A percentile compares a stretch with the other conserved stretches of the same genome.
These are phyloP conservation scores for Drosophila orena DNA, from an alignment of 1,140 invertebrate species.

Conservation along the genomic window DNA sequence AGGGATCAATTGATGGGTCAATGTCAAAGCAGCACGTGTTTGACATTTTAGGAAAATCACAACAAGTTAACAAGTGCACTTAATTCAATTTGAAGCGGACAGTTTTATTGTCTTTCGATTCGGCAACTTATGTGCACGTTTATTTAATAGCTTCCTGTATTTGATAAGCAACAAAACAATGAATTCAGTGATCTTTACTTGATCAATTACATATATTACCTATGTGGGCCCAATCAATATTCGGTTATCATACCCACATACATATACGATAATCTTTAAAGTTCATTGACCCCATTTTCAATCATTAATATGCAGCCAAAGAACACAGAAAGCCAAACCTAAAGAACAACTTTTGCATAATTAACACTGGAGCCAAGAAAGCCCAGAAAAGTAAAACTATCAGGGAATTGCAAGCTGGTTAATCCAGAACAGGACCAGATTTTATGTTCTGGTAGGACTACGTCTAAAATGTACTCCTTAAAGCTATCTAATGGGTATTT, in stretches of 20 bases:
- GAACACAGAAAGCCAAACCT: conserved; percentile 19
- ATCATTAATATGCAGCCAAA: conserved; percentile 11
- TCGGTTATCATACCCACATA: not conserved
- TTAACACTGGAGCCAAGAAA: conserved; percentile 18
- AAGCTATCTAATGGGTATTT: too few species aligned
- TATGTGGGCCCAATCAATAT: conserved; percentile 4
- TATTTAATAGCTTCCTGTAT: not conserved
- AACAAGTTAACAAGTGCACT: not conserved
- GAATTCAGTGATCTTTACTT: not conserved
- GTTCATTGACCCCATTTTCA: conserved; percentile 55
- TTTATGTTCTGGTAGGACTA: conserved; percentile 4
- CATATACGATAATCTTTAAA: conserved; percentile 31
- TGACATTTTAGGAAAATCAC: conserved; percentile 5
- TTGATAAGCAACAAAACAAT: not conserved
- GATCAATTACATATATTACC: not conserved
- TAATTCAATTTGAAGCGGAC: not conserved
- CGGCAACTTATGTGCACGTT: conserved; percentile 1
- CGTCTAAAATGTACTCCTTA: too few species aligned
- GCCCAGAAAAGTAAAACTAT: conserved; percentile 41
- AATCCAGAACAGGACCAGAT: conserved; percentile 48
- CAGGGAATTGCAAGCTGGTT: conserved; percentile 54
- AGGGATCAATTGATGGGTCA: conserved; percentile 69
- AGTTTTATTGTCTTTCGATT: conserved; percentile 1
- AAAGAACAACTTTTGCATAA: conserved; percentile 49
- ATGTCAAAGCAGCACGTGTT: conserved; percentile 55